Conservation (phyloP, 2,888 invertebrate species). For the Rhopalosiphum nymphaeae region DNA sequence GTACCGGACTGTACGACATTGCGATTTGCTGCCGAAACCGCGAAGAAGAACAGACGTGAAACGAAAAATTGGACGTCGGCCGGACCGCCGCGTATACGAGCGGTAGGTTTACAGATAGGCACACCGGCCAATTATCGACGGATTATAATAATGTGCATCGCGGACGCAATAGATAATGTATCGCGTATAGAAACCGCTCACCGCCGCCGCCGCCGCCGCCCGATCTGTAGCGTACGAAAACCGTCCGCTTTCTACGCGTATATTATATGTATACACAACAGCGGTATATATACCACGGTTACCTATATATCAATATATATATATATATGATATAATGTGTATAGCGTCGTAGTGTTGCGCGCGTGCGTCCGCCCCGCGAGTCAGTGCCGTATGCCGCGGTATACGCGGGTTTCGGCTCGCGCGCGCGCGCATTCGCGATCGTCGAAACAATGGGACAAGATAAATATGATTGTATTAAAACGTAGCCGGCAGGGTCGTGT, state of each 20-base stretch:
- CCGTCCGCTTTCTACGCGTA: conserved; percentile 16
- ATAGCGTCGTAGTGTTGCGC: neutral
- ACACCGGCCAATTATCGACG: conserved; percentile 15
- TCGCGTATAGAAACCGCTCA: neutral
- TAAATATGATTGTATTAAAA: conserved; percentile 62
- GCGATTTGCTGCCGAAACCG: neutral
- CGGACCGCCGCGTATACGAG: neutral
- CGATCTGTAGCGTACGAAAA: neutral
- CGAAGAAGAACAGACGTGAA: neutral
- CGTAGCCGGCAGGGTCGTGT: conserved; percentile 59
- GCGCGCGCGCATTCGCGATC: conserved; percentile 32
- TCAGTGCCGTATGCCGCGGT: neutral
- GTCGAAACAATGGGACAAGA: conserved; percentile 61
- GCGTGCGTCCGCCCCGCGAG: neutral
- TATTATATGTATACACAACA: neutral
- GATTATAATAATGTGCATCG: neutral
- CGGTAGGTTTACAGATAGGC: neutral
- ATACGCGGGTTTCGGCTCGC: conserved; percentile 22
- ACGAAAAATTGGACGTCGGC: neutral
- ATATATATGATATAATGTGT: neutral
- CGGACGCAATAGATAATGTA: neutral
- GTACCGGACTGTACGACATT: neutral
- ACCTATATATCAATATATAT: neutral
- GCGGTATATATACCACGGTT: neutral
- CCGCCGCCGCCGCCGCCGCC: too few species aligned